A percentile compares a stretch with the other conserved stretches of the same genome.
These are phyloP conservation scores for Trachymyrmex cornetzi DNA, from an alignment of 1,140 invertebrate species.

Conservation along the genomic window DNA sequence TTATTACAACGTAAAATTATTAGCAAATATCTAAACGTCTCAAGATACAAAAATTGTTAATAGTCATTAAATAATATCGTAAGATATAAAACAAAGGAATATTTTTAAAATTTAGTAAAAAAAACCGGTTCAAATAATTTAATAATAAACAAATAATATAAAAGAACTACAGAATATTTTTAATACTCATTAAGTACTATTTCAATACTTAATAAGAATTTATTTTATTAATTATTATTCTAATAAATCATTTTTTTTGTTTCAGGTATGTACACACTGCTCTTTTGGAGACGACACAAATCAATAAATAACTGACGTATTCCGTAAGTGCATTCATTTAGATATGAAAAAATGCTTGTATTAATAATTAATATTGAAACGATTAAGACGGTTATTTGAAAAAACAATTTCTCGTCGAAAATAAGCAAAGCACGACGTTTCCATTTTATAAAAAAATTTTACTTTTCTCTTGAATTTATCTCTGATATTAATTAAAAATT, in stretches of 20 bases:
- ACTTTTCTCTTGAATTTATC: neutral
- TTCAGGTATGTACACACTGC: constrained; percentile 72
- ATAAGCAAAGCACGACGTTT: neutral
- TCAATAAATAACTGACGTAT: constrained; percentile 41
- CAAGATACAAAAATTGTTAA: neutral
- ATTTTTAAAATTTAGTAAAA: neutral
- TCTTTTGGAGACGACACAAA: constrained; percentile 46
- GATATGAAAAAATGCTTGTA: neutral
- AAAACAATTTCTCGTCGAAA: neutral
- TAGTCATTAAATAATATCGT: neutral
- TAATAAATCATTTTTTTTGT: constrained; percentile 52
- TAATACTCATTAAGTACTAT: neutral
- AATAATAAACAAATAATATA: too few relatives aligned
- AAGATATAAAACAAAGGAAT: neutral
- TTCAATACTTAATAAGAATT: constrained; percentile 7
- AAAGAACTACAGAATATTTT: neutral
- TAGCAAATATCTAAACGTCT: neutral
- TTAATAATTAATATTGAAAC: neutral
- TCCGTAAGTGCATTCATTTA: constrained; percentile 60
- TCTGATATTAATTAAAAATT: neutral
- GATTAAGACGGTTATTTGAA: neutral
- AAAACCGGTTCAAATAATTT: too few relatives aligned
- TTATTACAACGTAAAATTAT: neutral
- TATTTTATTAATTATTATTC: neutral
- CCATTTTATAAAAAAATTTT: neutral